phyloP scores from a whole-genome alignment of 2,113 vertebrate genomes.

The Taurulus bubalis region DNA sequence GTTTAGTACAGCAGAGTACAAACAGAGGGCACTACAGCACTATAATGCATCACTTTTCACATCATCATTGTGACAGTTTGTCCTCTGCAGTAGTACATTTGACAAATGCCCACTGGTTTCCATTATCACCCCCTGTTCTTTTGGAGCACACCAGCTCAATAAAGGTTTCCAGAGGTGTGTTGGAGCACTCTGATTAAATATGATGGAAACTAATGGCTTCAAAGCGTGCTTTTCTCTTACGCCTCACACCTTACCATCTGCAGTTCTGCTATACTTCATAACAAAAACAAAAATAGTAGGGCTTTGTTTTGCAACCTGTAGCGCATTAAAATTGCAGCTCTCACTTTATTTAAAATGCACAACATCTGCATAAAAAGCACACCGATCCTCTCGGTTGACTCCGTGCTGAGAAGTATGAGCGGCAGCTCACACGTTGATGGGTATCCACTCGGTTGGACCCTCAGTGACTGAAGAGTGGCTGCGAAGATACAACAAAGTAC shows the following conservation, averaged over 20 bases:
- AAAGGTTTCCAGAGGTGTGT: constrained; percentile 31
- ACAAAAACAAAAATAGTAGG: not conserved
- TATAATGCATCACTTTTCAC: constrained; percentile 34
- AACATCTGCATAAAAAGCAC: not conserved
- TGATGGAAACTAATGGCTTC: constrained; percentile 61
- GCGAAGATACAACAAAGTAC: constrained; percentile 15
- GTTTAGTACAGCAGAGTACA: constrained; percentile 50
- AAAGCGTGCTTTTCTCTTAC: constrained; percentile 32
- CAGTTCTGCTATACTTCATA: constrained; percentile 34
- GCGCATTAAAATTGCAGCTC: not conserved
- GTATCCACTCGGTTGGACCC: constrained; percentile 31
- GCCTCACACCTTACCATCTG: constrained; percentile 60
- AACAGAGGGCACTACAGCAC: constrained; percentile 73
- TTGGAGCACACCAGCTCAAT: constrained; percentile 15
- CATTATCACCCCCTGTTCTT: constrained; percentile 29
- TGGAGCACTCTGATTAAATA: constrained; percentile 34
- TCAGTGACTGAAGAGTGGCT: constrained; percentile 10
- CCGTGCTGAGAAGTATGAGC: not conserved
- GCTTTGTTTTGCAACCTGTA: constrained; percentile 4
- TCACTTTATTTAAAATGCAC: not conserved
- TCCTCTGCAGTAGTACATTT: constrained; percentile 21
- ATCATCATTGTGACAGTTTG: constrained; percentile 34
- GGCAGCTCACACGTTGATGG: not conserved
- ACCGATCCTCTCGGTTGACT: not conserved
- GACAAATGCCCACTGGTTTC: constrained; percentile 20